Evolutionary conservation across 2,113 vertebrate species (phyloP).

Genomic region (Acrocephalus kingi): DNA sequence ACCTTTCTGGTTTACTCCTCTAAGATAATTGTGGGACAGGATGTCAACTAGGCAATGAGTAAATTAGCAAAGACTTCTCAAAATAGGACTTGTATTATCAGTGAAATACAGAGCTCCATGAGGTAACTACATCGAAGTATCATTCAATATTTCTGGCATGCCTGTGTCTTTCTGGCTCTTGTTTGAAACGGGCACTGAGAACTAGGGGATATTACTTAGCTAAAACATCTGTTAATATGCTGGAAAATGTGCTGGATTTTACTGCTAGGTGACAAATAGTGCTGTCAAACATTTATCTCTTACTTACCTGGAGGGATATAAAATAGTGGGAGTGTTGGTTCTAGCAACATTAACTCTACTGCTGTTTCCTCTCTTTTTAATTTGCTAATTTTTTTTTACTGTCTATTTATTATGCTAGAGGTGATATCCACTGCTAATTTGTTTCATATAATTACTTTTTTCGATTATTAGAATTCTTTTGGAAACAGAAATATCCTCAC

Average conservation of each 20-base stretch:
- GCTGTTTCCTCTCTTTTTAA: not conserved
- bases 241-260: not conserved
- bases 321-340: not conserved
- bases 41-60: not conserved
- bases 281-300: not conserved
- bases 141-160: not conserved
- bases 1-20: not conserved
- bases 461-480: not conserved
- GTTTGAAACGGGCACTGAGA: not conserved
- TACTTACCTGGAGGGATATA: not conserved
- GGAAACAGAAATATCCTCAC: not conserved
- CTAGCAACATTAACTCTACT: not conserved
- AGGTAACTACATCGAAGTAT: not conserved
- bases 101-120: not conserved
- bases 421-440: not conserved
- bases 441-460: not conserved
- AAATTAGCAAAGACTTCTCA: not conserved
- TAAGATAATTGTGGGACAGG: not conserved
- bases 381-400: not conserved
- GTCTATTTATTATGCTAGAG: not conserved
- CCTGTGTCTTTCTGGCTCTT: not conserved
- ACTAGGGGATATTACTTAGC: not conserved
- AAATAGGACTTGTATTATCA: not conserved
- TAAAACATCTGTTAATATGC: not conserved
- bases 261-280: not conserved